Conservation (phyloP, 2,113 vertebrate species). For the Neotragus moschatus region DNA sequence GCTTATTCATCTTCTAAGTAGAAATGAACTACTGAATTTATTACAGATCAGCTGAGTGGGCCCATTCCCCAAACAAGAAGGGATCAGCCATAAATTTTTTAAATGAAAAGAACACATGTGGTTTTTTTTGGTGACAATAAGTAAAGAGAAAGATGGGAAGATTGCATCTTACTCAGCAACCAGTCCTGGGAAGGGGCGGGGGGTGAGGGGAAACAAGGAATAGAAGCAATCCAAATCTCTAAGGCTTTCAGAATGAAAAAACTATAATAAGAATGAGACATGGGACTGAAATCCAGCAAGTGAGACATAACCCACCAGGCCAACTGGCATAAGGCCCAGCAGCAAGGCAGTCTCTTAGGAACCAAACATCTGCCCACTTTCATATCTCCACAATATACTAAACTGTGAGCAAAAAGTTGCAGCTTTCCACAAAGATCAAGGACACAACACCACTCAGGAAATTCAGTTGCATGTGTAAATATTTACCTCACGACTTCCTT, state of each 20-base stretch:
- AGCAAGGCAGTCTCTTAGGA: not conserved
- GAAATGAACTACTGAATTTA: conserved; percentile 12
- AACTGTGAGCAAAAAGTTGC: not conserved
- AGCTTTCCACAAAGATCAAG: not conserved
- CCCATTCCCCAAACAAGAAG: not conserved
- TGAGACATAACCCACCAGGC: not conserved
- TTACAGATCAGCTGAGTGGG: not conserved
- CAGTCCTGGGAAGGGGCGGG: not conserved
- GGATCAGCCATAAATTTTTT: not conserved
- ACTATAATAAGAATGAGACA: not conserved
- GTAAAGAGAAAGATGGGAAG: not conserved
- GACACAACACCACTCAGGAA: not conserved
- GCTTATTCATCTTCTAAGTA: not conserved
- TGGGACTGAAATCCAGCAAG: not conserved
- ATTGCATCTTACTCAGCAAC: not conserved
- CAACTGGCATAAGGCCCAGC: conserved; percentile 11
- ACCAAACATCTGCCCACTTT: conserved; percentile 32
- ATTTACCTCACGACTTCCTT: conserved; percentile 31
- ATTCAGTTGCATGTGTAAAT: not conserved
- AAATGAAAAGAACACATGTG: not conserved
- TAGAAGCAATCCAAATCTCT: not conserved
- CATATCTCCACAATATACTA: not conserved
- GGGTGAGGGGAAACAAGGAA: not conserved
- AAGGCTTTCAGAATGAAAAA: not conserved
- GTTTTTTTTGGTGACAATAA: not conserved